Evolutionary conservation across 2,797 vertebrate genomes (phyloP), one percentile per base, ranked within the genome.

Genomic region (Ptychobarbus kaznakovi): DNA sequence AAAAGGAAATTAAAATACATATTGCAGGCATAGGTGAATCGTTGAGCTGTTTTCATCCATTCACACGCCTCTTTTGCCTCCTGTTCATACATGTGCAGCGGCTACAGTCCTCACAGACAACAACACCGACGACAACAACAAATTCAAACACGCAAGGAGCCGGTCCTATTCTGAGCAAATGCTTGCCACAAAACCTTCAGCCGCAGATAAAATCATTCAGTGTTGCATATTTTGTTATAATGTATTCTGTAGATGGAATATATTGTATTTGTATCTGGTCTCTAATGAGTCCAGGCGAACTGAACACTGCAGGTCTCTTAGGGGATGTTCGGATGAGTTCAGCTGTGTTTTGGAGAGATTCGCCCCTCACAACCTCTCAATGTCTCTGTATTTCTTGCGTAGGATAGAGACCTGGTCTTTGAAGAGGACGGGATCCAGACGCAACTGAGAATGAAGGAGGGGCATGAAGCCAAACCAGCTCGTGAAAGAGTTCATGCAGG

Each of bases 391-490:
- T 86, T 96, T 96, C 91, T 96, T 96, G 88, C 95, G 92, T 89
- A 96, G 92, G 88, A 96, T 95, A 87, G 96, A 96, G 38, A 96
- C 96, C 90, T 96, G 95, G 92, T 96, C 95, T 90, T 95, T 93
- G 91, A 96, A 96, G 85, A 96, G 87, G 85, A 96, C 91, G 0
- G 96, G 95, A 91, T 96, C 96, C 92, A 96, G 89, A 56, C 95
- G 93, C 94, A 96, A 94, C 93, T 95, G 95, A 72, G 96, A 96
- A 91, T 94, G 95, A 35, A 95, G 80, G 85, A 96, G 93, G 0
- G 96, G 95, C 96, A 96, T 96, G 93, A 94, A 94, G 28, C 95
- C 96, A 56, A 96, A 93, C 96, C 96, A 96, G 78, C 90, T 92
- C 12, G 91, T 91, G 91, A 96, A 96, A 79, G 92, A 91, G 84